Evolutionary conservation across 2,797 vertebrate species (phyloP).

Genomic region (Toxotes lorentzi): DNA sequence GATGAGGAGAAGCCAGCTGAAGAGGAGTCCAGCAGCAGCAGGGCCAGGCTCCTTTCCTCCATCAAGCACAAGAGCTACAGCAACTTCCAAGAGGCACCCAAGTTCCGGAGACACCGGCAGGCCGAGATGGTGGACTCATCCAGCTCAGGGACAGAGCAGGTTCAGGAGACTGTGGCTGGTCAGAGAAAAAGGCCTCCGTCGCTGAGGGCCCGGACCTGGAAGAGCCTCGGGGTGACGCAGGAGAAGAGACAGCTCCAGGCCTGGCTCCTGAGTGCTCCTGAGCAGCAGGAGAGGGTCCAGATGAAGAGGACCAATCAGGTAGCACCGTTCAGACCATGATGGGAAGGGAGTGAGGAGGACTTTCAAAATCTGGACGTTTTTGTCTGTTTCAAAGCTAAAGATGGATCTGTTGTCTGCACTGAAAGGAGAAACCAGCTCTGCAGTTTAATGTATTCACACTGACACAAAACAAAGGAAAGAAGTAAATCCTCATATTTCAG

Average conservation of each 20-base stretch:
- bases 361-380: not conserved
- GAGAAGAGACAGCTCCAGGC: not conserved
- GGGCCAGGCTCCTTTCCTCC: slow-evolving; percentile 67
- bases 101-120: slow-evolving; percentile 57
- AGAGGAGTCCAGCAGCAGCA: slow-evolving; percentile 37
- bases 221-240: slow-evolving; percentile 39
- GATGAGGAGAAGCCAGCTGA: not conserved
- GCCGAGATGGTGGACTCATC: slow-evolving; percentile 24
- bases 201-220: slow-evolving; percentile 62
- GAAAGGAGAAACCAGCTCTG: too few species aligned
- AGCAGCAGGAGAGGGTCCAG: not conserved
- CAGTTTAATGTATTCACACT: too few species aligned
- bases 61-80: slow-evolving; percentile 78
- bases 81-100: slow-evolving; percentile 27
- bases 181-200: slow-evolving; percentile 42
- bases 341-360: not conserved
- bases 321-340: accelerated
- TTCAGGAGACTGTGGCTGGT: accelerated
- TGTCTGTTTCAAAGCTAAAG: not conserved
- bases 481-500: too few species aligned
- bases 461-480: too few species aligned
- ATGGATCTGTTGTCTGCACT: too few species aligned
- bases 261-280: slow-evolving; percentile 69
- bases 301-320: not conserved
- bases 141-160: slow-evolving; percentile 4